Percentiles rank a stretch among this genome's conserved stretches.
These are phyloP conservation scores for Nipponia nippon DNA, from an alignment of 2,113 vertebrate species.

Conservation along the genomic window DNA sequence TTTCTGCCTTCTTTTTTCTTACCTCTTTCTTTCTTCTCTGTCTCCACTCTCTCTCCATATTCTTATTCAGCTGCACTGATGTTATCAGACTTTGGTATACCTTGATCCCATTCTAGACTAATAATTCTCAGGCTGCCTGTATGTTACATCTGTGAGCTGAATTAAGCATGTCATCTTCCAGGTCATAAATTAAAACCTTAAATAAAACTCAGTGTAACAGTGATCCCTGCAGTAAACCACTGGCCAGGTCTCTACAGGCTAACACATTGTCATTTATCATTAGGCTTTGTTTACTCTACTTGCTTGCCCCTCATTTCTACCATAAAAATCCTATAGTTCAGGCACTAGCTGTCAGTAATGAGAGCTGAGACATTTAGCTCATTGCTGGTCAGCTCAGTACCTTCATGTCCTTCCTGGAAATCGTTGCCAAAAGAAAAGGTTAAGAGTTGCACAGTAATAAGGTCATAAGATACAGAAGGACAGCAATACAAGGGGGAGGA, in stretches of 20 bases:
- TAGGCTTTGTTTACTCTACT: neutral
- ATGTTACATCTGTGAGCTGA: neutral
- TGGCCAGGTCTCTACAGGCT: neutral
- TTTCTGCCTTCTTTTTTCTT: neutral
- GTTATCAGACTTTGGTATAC: neutral
- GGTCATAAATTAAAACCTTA: neutral
- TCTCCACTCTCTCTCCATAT: neutral
- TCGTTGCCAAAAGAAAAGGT: slow-evolving; percentile 29
- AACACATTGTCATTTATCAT: neutral
- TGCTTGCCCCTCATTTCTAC: neutral
- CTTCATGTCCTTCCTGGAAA: slow-evolving; percentile 23
- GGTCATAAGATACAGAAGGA: slow-evolving; percentile 23
- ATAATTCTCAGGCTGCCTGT: neutral
- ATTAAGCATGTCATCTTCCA: neutral
- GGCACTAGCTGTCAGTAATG: neutral
- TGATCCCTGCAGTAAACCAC: neutral
- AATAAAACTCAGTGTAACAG: neutral
- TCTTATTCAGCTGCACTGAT: neutral
- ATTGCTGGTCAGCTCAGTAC: neutral
- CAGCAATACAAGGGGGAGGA: neutral
- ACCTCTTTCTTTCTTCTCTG: neutral
- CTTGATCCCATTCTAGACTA: neutral
- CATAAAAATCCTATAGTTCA: neutral
- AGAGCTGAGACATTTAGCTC: slow-evolving; percentile 4
- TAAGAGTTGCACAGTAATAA: slow-evolving; percentile 29